Evolutionary conservation across 2,797 vertebrate genomes (phyloP), one percentile per base, ranked within the genome.

Genomic region (Phalanger gymnotis): DNA sequence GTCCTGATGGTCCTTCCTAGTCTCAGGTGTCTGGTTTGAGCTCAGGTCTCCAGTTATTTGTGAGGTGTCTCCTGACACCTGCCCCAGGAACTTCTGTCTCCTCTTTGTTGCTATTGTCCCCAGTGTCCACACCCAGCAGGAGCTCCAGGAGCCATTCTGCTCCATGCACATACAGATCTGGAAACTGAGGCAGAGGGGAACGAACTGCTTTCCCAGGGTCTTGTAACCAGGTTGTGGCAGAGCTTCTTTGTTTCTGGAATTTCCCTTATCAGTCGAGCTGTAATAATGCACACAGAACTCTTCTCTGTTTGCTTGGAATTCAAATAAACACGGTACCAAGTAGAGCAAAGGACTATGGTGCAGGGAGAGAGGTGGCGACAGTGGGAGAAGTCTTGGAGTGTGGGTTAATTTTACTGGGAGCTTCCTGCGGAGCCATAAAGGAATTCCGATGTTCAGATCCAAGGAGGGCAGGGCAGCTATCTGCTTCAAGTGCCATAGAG

Each of bases 311-410:
- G 94, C 81, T 91, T 66, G 92, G 34, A 58, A 91, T 54, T 53
- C 87, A 94, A 94, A 92, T 56, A 94, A 95, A 40, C 30, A 4
- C 16, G 90, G 93, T 53, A 34, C 52, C 54, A 96, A 54, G 81
- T 87, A 55, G 61, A 40, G 6, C 10, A 66, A 89, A 54, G 28
- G 13, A 25, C 19, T 47, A 89, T 27, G 47, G 47, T 54, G 19
- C 55, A 66, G 61, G 51, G 55, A 95, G 12, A 90, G 30, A 56
- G 31, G 54, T 25, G 51, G 51, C 3, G 47, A 52, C 87, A 52
- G 28, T 47, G 28, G 51, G 7, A 52, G 89, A 53, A 73, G 66
- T 40, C n/a, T 27, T n/a, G 58, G 55, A 34, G n/a, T 13, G 19
- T 40, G 40, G 14, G 57, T 57, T 57, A 31, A 92, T 31, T 40